Base-by-base conservation (phyloP, 30 jellyfish, hydroid and myxozoan genomes). In the Cassiopea xamachana region DNA sequence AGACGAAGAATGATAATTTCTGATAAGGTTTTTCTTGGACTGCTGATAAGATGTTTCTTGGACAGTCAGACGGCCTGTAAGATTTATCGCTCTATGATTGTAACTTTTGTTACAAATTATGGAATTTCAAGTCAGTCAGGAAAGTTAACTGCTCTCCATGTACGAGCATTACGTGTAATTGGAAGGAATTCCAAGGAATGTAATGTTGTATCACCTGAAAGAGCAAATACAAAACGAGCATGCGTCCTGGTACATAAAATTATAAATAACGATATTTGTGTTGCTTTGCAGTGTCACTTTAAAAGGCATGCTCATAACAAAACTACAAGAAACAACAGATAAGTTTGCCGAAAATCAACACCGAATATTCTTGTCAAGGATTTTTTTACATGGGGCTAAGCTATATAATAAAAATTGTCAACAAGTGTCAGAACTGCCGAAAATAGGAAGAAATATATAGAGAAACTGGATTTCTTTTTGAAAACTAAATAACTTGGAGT, bases 301-400 rank as follows among this genome's bases (percentile, higher is more conserved):
- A 45, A 83, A 64, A 61, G 72, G 50, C 91, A 82, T 82, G 73
- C 1, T 15, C 89, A 58, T 62, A 80, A 0, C 79, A 80, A 73
- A 72, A 73, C 88, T 16, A 86, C 87, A 1, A 75, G 73, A 86
- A 73, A 75, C 93, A 86, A 86, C 73, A 74, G 46, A 88, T 79
- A 59, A 7, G 81, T 86, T 60, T 58, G 87, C 93, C 88, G 50
- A 71, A 69, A 75, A 86, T 62, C 77, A 77, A 43, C 70, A 62
- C 47, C 7, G 64, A 18, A 27, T 46, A n/a, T 46, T 0, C 39
- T 17, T 7, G 12, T 55, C 64, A 55, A 55, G 64, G 64, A 51
- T 0, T 55, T 55, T 55, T 55, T 0, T 55, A 55, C 64, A 55
- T 10, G 64, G 64, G 64, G 64, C 0, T 0, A 55, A 55, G 64